These are phyloP conservation scores for Lamellibrachia satsuma DNA, from an alignment of 2,888 invertebrate genomes.

Conservation along the genomic window DNA sequence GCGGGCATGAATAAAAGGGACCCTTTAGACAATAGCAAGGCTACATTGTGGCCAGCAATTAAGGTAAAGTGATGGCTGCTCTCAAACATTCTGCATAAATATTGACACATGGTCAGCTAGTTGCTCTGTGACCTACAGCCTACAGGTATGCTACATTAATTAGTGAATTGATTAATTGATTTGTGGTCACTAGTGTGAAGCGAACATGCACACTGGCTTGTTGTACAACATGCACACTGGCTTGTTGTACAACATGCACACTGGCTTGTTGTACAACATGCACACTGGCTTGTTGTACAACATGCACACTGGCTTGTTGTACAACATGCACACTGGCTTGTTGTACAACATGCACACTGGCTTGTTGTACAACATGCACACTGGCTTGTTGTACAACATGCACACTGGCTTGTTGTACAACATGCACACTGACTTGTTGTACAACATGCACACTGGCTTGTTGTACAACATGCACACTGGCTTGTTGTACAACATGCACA, in stretches of 20 bases:
- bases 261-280: not conserved
- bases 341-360: not conserved
- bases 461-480: not conserved
- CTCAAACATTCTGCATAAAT: not conserved
- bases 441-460: not conserved
- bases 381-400: not conserved
- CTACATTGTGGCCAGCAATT: not conserved
- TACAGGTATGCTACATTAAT: not conserved
- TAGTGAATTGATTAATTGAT: conserved; percentile 3
- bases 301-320: not conserved
- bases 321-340: no score
- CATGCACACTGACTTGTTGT: not conserved
- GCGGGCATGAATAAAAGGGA: not conserved
- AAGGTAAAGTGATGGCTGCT: not conserved
- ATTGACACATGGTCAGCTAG: not conserved
- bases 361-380: not conserved
- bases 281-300: not conserved
- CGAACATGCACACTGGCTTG: not conserved
- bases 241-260: not conserved
- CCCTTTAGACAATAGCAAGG: not conserved
- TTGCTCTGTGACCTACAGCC: not conserved
- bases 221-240: not conserved
- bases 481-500: not conserved
- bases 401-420: not conserved
- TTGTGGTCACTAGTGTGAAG: not conserved